Conservation (phyloP, 2,113 vertebrate genomes). For the Microcebus griseorufus region DNA sequence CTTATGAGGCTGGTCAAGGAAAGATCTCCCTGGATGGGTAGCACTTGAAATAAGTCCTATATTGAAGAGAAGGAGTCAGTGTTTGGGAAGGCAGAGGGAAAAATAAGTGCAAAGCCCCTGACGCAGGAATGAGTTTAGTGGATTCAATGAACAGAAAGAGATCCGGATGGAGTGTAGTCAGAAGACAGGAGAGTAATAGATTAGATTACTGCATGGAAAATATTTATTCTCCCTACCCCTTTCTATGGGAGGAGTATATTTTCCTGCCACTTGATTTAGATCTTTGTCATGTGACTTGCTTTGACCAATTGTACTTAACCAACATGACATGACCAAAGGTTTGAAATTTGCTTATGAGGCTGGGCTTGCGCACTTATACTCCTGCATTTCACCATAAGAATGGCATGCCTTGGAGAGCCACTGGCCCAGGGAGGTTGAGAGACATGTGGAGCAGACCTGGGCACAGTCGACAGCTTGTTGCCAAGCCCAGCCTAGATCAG, state of each 20-base stretch:
- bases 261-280: not conserved
- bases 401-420: not conserved
- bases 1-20: not conserved
- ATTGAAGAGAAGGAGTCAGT: not conserved
- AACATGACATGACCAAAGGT: not conserved
- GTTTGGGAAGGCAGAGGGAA: not conserved
- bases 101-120: not conserved
- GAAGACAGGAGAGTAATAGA: not conserved
- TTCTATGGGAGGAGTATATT: not conserved
- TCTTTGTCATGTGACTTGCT: not conserved
- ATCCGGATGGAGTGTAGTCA: too few relatives aligned
- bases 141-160: not conserved
- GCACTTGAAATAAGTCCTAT: not conserved
- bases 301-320: not conserved
- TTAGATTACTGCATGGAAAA: not conserved
- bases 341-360: not conserved
- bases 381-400: not conserved
- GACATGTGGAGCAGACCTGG: not conserved
- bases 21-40: not conserved
- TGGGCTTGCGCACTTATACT: not conserved
- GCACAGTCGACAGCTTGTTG: not conserved
- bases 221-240: not conserved
- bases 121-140: not conserved
- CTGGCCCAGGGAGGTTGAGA: not conserved
- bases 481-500: not conserved